Percentiles rank a stretch among this genome's conserved stretches.
phyloP scores from a whole-genome alignment of 1,140 invertebrate genomes.

The Caenorhabditis remanei region DNA sequence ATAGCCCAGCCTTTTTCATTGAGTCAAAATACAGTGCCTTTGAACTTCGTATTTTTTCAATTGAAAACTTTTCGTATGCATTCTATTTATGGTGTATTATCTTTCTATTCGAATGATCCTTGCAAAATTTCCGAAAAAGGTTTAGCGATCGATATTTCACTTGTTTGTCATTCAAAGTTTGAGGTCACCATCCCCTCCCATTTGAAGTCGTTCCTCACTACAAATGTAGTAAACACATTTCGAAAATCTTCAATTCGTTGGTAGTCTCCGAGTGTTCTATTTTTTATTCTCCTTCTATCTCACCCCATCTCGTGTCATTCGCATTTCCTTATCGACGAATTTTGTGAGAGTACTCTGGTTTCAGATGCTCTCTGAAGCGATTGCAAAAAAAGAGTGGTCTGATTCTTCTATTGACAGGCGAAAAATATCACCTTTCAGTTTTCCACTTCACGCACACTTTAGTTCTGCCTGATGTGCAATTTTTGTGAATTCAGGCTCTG shows the following conservation, averaged over 20 bases:
- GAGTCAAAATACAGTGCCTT: background rate
- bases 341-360: conserved; percentile 14
- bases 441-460: background rate
- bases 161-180: conserved; percentile 3
- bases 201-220: background rate
- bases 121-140: background rate
- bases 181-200: background rate
- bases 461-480: background rate
- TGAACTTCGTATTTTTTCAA: background rate
- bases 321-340: conserved; percentile 30
- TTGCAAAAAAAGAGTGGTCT: conserved; percentile 21
- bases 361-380: conserved; percentile 16
- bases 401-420: conserved; percentile 3
- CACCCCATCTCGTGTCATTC: conserved; percentile 27
- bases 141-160: conserved; percentile 7
- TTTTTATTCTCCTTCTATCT: background rate
- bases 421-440: conserved; percentile 17
- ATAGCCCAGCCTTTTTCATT: background rate
- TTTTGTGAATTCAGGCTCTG: background rate
- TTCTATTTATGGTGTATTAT: background rate
- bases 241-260: background rate
- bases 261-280: background rate
- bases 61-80: background rate
- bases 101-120: background rate
- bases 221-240: background rate